Evolutionary conservation across 2,888 invertebrate species (phyloP).

Genomic region (Agrenia bidenticulata): DNA sequence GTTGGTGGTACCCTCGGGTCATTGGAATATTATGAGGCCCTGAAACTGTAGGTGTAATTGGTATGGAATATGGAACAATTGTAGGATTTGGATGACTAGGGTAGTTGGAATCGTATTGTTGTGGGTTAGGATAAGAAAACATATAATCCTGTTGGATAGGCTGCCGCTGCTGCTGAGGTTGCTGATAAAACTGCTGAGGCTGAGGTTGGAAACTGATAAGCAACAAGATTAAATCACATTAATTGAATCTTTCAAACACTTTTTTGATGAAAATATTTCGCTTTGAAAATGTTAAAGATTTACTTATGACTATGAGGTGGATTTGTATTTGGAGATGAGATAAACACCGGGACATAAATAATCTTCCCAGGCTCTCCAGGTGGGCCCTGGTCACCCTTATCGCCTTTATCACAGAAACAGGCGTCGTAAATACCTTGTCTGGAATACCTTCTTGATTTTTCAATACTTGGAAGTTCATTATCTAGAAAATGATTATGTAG

Average conservation of each 20-base stretch:
- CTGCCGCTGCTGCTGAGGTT: neutral
- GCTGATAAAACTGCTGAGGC: neutral
- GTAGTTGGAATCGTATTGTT: neutral
- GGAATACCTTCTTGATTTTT: slow-evolving; percentile 3
- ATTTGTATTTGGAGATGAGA: too few species aligned
- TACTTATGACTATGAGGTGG: too few species aligned
- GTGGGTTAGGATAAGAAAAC: neutral
- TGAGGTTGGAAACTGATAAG: too few species aligned
- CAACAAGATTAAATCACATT: too few species aligned
- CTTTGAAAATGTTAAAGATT: too few species aligned
- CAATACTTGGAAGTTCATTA: too few species aligned
- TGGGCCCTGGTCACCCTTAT: slow-evolving; percentile 27
- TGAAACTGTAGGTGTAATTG: neutral
- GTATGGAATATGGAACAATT: slow-evolving; percentile 24
- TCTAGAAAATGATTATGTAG: too few species aligned
- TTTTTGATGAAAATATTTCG: too few species aligned
- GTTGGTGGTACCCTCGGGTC: neutral
- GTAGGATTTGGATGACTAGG: slow-evolving; percentile 28
- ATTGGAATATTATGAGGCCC: neutral
- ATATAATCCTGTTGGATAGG: neutral
- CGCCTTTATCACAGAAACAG: slow-evolving; percentile 26
- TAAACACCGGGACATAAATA: slow-evolving; percentile 37
- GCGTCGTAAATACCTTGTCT: slow-evolving; percentile 7
- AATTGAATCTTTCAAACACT: too few species aligned
- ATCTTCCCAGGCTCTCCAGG: slow-evolving; percentile 38